These are phyloP conservation scores for Latheticus oryzae DNA, from an alignment of 2,888 invertebrate genomes.

Conservation along the genomic window DNA sequence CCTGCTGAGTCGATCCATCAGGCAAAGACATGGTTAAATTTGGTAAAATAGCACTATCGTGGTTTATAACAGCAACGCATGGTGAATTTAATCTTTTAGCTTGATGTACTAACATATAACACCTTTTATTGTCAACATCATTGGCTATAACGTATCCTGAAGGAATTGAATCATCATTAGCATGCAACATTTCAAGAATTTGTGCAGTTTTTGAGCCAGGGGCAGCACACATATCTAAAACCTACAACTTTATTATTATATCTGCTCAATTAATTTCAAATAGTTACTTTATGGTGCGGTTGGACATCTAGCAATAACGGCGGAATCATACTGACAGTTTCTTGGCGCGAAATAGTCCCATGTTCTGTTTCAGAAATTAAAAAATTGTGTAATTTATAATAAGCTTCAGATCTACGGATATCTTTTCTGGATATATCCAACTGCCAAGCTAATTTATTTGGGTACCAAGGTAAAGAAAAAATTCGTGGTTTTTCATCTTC, in stretches of 20 bases:
- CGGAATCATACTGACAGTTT: slow-evolving; percentile 99
- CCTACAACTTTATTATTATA: slow-evolving; percentile 68
- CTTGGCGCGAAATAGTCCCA: slow-evolving; percentile 96
- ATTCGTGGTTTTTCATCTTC: slow-evolving; percentile 72
- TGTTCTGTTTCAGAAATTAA: slow-evolving; percentile 94
- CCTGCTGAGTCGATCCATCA: slow-evolving; percentile 64
- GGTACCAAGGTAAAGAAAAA: slow-evolving; percentile 91
- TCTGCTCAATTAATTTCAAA: slow-evolving; percentile 10
- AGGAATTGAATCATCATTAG: slow-evolving; percentile 76
- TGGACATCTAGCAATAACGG: slow-evolving; percentile 92
- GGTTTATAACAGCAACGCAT: slow-evolving; percentile 93
- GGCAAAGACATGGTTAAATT: slow-evolving; percentile 71
- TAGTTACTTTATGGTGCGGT: slow-evolving; percentile 86
- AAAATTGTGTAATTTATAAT: slow-evolving; percentile 92
- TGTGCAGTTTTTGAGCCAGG: slow-evolving; percentile 99
- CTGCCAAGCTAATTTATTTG: slow-evolving; percentile 93
- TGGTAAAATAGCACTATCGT: slow-evolving; percentile 93
- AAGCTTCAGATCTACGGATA: slow-evolving; percentile 85
- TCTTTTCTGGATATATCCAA: slow-evolving; percentile 88
- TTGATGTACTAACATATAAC: slow-evolving; percentile 98
- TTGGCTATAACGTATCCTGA: slow-evolving; percentile 97
- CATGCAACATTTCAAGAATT: slow-evolving; percentile 93
- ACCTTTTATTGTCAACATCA: slow-evolving; percentile 95
- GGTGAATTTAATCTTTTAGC: slow-evolving; percentile 96
- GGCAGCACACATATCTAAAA: slow-evolving; percentile 98